These are phyloP conservation scores for Ephialtes manifestator DNA, from an alignment of 2,888 invertebrate species.

Conservation along the genomic window DNA sequence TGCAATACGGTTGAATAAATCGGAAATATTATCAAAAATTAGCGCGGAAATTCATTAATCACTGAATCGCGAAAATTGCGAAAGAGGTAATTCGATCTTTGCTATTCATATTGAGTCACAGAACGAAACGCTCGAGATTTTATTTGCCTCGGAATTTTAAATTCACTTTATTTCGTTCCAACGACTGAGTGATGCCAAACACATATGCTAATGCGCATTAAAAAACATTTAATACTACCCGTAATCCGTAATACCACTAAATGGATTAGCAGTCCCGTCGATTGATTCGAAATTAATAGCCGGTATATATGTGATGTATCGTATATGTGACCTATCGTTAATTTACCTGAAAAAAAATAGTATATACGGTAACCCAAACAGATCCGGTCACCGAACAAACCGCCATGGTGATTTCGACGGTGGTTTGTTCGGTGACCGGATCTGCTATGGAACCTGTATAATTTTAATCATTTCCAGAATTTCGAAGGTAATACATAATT, in stretches of 20 bases:
- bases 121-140: background rate
- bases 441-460: background rate
- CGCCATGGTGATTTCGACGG: too few species aligned
- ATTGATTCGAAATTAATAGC: conserved; percentile 23
- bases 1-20: conserved; percentile 43
- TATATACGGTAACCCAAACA: too few species aligned
- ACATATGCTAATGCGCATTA: conserved; percentile 3
- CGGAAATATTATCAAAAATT: background rate
- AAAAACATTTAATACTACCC: conserved; percentile 16
- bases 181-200: background rate
- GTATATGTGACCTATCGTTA: too few species aligned
- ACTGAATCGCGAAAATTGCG: background rate
- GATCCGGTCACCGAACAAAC: too few species aligned
- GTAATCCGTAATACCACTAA: conserved; percentile 13
- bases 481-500: too few species aligned
- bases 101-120: background rate
- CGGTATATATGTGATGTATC: background rate
- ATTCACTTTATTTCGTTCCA: background rate
- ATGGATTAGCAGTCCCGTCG: background rate
- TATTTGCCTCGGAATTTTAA: background rate
- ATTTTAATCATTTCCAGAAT: background rate
- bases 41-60: conserved; percentile 1
- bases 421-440: too few species aligned
- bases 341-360: too few species aligned
- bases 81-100: background rate